Base-by-base conservation (phyloP, 2,888 invertebrate genomes). In the Acanthosepion pharaonis region DNA sequence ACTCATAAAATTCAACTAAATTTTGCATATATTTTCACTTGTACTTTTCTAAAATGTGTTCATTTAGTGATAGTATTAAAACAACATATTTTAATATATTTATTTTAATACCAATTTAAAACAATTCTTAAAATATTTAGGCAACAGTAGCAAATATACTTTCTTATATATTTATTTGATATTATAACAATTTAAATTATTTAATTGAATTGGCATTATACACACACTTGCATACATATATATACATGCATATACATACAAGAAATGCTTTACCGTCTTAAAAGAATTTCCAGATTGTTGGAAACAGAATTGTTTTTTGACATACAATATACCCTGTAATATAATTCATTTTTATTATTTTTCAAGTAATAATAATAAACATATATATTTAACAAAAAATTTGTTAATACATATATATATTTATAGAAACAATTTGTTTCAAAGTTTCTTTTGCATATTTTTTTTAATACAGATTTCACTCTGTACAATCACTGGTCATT, bases 21-120 rank as follows among this genome's bases (percentile, higher is more conserved):
- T n/a, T 78, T 78, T 78, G 6, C 11, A n/a, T 78, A 78, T n/a
- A 78, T n/a, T 78, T 78, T 78, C n/a, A 78, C 11, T 78, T 78
- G 78, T 78, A 78, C 78, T 78, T 78, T 33, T 78, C n/a, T 78
- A 78, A 78, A 78, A 78, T n/a, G n/a, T 78, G n/a, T 78, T 78
- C n/a, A 78, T 78, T 78, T 78, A 78, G 78, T 33, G n/a, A 78
- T 78, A 78, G 78, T 78, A 78, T 78, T 78, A n/a, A n/a, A 78
- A 11, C 78, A 78, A 78, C n/a, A 78, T 78, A 78, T 78, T 78
- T 78, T 78, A 78, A 78, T 78, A 78, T 78, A 78, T 78, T 78
- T 78, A 78, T 78, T 78, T 78, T 78, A 78, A 78, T 78, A 78
- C 23, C 11, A 33, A 78, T n/a, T 78, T 78, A 78, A n/a, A 15